A percentile compares a stretch with the other conserved stretches of the same genome.
Conservation (phyloP, 2,797 vertebrate genomes). For the Nothura maculosa region DNA sequence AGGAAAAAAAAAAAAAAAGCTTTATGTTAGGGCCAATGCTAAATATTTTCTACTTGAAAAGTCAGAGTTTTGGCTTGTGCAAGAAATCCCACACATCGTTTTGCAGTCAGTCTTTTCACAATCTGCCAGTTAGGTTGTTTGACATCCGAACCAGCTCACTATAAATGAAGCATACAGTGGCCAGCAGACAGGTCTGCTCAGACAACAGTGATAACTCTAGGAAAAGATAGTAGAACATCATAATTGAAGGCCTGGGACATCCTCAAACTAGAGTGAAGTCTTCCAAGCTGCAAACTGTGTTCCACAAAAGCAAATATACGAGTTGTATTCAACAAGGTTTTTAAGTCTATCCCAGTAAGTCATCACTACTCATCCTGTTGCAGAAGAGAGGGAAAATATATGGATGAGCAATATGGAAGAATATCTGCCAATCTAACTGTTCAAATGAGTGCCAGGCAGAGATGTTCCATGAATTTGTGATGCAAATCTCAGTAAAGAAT, state of each 20-base stretch:
- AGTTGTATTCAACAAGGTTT: background rate
- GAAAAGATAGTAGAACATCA: background rate
- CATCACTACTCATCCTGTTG: background rate
- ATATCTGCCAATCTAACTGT: background rate
- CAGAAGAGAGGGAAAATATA: background rate
- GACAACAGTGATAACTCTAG: background rate
- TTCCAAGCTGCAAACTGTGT: background rate
- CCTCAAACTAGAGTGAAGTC: background rate
- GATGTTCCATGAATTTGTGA: background rate
- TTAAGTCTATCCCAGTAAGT: background rate
- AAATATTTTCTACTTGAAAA: background rate
- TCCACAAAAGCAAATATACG: background rate
- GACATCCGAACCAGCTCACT: background rate
- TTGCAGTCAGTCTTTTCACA: background rate
- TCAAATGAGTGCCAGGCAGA: background rate
- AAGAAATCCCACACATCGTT: background rate
- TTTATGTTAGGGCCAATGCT: accelerated
- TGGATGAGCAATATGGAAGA: background rate
- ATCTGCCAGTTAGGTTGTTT: background rate
- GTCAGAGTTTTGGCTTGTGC: background rate
- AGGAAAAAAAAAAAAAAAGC: background rate
- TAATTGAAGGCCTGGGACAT: background rate
- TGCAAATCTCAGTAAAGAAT: background rate
- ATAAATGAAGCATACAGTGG: background rate
- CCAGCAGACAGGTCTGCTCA: background rate